Conservation (phyloP, 92 coral and sea anemone genomes). For the Phymanthus crucifer region DNA sequence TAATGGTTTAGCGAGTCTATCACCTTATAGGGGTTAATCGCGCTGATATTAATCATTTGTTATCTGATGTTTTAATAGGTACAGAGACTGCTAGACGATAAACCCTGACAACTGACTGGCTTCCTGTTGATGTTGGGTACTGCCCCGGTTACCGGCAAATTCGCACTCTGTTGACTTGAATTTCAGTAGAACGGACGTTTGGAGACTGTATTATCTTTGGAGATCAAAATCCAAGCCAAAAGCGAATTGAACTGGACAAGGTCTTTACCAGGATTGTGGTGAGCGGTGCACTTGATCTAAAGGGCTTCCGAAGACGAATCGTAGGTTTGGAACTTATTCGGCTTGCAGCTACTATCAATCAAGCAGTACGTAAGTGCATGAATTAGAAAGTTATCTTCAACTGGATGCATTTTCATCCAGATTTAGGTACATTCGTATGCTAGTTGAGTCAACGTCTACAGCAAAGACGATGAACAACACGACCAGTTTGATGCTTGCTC, state of each 20-base stretch:
- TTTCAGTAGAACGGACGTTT: background rate
- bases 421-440: background rate
- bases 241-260: background rate
- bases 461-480: conserved; percentile 1
- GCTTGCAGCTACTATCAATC: too few relatives aligned
- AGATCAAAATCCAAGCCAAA: background rate
- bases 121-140: background rate
- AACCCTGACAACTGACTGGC: background rate
- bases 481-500: background rate
- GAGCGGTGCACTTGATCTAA: too few relatives aligned
- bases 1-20: background rate
- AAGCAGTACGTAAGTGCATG: too few relatives aligned
- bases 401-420: background rate
- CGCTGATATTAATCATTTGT: background rate
- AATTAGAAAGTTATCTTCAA: background rate
- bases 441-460: background rate
- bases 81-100: background rate
- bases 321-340: too few relatives aligned
- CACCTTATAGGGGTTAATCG: background rate
- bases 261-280: too few relatives aligned
- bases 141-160: background rate
- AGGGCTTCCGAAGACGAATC: too few relatives aligned
- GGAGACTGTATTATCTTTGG: background rate
- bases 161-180: background rate
- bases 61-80: background rate